Base-by-base conservation (phyloP, 2,888 invertebrate species). In the Hydroisotoma schaefferi region DNA sequence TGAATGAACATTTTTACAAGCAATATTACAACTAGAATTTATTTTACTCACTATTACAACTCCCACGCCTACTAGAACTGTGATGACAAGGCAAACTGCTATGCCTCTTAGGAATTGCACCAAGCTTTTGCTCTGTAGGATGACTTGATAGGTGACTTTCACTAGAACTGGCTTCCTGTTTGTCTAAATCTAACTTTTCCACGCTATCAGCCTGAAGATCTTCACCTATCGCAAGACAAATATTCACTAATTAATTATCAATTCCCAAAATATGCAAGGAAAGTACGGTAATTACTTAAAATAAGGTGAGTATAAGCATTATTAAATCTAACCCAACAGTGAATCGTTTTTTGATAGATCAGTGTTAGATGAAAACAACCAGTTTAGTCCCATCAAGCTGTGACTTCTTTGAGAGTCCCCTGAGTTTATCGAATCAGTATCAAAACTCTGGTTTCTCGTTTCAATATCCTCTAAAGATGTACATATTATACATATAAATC, bases 321-420 rank as follows among this genome's bases (percentile, higher is more conserved):
- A 10, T 6, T 6, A 8, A 43, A 18, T 43, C 6, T 43, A 43
- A 63, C 63, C 57, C 44, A 58, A 57, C 15, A 48, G 54, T 15
- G 44, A 59, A 27, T 63, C 63, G 1, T 18, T 46, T 20, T 27
- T 25, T 3, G 56, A 44, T 26, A 66, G 37, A n/a, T 68, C 68
- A 28, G 62, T 53, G 40, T 60, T 75, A 75, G 73, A 77, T 61
- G 82, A 83, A 75, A 85, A 86, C 52, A 85, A 76, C 83, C 84
- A 84, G 74, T 85, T 83, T 59, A 86, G 77, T 48, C 84, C 85
- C 49, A 83, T 77, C 43, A 83, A 75, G 73, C 84, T 84, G 43
- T 80, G 67, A 55, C 68, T 70, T 49, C 61, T 64, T 40, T 72
- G 73, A 26, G 72, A 72, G 44, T 72, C 72, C 18, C 49, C 61